Evolutionary conservation across 92 coral and sea anemone species (phyloP), one percentile per base, ranked within the genome.

Genomic region (Pocillopora meandrina): DNA sequence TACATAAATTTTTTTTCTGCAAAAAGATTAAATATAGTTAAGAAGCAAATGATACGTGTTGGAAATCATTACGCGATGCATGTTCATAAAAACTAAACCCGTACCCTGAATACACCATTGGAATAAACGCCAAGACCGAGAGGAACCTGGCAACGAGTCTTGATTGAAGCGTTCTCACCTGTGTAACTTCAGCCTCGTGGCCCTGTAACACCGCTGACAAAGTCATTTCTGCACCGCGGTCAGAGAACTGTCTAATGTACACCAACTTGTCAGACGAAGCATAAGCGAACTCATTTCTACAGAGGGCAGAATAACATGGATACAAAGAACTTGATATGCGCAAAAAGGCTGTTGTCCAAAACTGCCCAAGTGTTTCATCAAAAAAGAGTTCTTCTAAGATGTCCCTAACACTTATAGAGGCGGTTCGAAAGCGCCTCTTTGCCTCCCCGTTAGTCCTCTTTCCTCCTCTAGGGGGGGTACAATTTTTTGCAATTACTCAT

Each of bases 181-280:
- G 99, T 5, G 99, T 96, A 12, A 96, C 98, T 75, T 96, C 99
- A 14, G 99, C 99, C 63, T 96, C 99, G 67, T 96, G 99, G 19
- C 99, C 99, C 79, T 96, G 99, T 64, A 96, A 85, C 17, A 96
- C 95, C n/a, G 98, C 95, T 65, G 93, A 86, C 61, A 96, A 85
- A 16, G 89, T 94, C 99, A 96, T 96, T 69, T 96, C 98, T 55
- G 90, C 87, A 10, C 99, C 96, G 78, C 90, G 91, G 78, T 96
- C 89, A 16, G 99, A 96, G 83, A 96, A 96, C 86, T 89, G 91
- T 69, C 99, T 94, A 82, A 96, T 94, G 84, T 96, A 96, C 70
- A 96, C 98, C 58, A 96, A 97, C 87, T 94, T 96, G 89, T 96
- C 99, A 1, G 99, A 94, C 3, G 99, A 93, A 3, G 98, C 95